Evolutionary conservation across 2,797 vertebrate species (phyloP).

Genomic region (Stomatorhinus walkeri): DNA sequence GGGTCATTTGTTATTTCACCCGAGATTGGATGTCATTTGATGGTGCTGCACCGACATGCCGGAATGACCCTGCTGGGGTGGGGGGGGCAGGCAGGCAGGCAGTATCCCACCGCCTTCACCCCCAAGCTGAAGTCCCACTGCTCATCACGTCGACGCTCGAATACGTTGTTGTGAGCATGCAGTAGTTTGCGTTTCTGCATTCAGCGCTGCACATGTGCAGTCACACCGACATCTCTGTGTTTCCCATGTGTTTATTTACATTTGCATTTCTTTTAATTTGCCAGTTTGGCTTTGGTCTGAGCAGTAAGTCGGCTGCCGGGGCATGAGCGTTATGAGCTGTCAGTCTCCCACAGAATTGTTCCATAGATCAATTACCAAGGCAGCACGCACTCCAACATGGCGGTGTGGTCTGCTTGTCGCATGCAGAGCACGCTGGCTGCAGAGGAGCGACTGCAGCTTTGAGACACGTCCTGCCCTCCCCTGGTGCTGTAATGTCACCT

Average conservation of each 20-base stretch:
- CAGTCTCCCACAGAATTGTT: neutral
- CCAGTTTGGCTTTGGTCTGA: neutral
- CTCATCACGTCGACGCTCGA: neutral
- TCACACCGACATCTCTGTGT: neutral
- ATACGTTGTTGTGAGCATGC: neutral
- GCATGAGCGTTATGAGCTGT: neutral
- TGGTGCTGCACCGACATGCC: neutral
- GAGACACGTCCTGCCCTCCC: constrained; percentile 17
- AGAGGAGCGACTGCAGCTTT: neutral
- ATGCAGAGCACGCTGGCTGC: neutral
- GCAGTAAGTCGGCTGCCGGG: neutral
- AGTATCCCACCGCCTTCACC: neutral
- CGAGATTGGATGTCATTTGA: neutral
- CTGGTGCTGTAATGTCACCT: constrained; percentile 37
- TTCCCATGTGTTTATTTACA: neutral
- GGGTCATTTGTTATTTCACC: neutral
- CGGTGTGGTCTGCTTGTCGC: neutral
- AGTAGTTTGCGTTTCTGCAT: neutral
- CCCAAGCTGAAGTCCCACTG: neutral
- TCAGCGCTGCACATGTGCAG: neutral
- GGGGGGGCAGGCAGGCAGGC: neutral
- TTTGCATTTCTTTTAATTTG: neutral
- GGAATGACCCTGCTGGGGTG: neutral
- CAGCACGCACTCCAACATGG: neutral
- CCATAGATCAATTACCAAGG: neutral